Conservation (phyloP, 2,113 vertebrate genomes). For the Chamaetylas fuelleborni region DNA sequence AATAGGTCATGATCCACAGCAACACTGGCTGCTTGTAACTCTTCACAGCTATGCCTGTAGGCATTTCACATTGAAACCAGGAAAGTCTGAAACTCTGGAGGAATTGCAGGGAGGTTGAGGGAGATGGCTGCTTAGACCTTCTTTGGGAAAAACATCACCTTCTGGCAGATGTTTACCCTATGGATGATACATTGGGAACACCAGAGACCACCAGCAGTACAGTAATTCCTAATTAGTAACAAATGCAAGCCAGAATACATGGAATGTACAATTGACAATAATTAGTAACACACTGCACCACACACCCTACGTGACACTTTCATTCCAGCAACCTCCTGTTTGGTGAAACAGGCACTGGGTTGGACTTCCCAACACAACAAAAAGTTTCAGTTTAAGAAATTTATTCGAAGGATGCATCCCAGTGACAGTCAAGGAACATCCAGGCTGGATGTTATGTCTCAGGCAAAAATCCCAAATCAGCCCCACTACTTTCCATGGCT, state of each 20-base stretch:
- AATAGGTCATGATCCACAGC: background rate
- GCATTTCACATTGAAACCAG: background rate
- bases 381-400: background rate
- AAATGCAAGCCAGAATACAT: background rate
- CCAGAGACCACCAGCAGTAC: background rate
- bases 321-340: background rate
- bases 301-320: fast-evolving
- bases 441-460: background rate
- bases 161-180: background rate
- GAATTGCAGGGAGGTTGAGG: background rate
- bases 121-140: background rate
- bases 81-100: background rate
- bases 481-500: background rate
- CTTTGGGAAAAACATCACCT: background rate
- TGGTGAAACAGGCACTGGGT: background rate
- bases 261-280: background rate
- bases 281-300: background rate
- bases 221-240: background rate
- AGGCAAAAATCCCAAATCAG: background rate
- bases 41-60: background rate
- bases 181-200: background rate
- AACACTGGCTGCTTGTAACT: background rate
- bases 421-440: background rate
- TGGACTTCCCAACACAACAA: background rate
- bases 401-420: background rate